Percentiles rank a stretch among this genome's conserved stretches.
phyloP scores from a whole-genome alignment of 2,888 invertebrate genomes.

The Tenthredo mesomela region DNA sequence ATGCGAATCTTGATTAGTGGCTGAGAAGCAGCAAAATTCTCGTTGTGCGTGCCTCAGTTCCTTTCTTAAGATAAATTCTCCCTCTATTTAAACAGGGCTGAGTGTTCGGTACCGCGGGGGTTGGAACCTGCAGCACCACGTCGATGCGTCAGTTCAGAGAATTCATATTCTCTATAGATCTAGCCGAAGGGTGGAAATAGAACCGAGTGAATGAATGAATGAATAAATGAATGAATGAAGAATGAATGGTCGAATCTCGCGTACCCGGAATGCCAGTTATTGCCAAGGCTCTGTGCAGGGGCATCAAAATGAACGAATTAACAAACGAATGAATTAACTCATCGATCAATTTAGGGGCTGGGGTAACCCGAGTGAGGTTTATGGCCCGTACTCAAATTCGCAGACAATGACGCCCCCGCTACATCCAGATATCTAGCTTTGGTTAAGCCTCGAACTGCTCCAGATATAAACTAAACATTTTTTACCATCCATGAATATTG shows the following conservation, averaged over 20 bases:
- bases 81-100: conserved; percentile 36
- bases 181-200: neutral
- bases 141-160: conserved; percentile 20
- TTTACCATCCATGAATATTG: neutral
- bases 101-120: neutral
- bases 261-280: conserved; percentile 34
- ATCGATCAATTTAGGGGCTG: conserved; percentile 53
- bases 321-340: conserved; percentile 33
- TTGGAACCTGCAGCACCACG: neutral
- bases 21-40: conserved; percentile 25
- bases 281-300: conserved; percentile 22
- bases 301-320: conserved; percentile 32
- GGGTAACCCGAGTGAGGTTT: conserved; percentile 66
- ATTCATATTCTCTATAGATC: neutral
- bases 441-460: neutral
- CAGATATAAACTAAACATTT: neutral
- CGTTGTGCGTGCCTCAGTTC: conserved; percentile 32
- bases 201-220: conserved; percentile 19
- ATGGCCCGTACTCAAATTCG: conserved; percentile 70
- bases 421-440: neutral
- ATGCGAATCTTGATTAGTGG: conserved; percentile 49
- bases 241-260: neutral
- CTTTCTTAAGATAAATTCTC: conserved; percentile 33
- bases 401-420: conserved; percentile 66
- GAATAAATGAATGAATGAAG: neutral